phyloP scores from a whole-genome alignment of 2,888 invertebrate genomes.

The Polietes domitor region DNA sequence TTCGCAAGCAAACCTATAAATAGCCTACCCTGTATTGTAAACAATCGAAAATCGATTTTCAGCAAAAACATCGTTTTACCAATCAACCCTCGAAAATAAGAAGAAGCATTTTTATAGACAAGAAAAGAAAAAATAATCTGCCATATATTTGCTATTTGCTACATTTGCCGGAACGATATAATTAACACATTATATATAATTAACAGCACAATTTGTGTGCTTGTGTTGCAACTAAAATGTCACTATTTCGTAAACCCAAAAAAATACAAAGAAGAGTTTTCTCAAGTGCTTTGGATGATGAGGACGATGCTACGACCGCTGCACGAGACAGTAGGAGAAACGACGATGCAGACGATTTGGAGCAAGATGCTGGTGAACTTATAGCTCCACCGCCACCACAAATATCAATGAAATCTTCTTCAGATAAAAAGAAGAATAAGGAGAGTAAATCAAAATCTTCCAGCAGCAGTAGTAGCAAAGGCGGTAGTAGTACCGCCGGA shows the following conservation, averaged over 20 bases:
- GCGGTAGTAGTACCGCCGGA: slow-evolving; percentile 6
- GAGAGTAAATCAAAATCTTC: slow-evolving; percentile 54
- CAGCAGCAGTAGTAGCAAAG: slow-evolving; percentile 37
- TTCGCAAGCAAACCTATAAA: too few species aligned
- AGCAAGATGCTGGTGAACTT: slow-evolving; percentile 74
- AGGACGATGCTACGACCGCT: slow-evolving; percentile 78
- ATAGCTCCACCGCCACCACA: slow-evolving; percentile 70
- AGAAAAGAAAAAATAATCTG: too few species aligned
- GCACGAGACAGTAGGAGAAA: background rate
- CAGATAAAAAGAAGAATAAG: slow-evolving; percentile 76
- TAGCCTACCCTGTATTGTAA: too few species aligned
- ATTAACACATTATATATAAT: too few species aligned
- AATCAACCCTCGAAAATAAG: too few species aligned
- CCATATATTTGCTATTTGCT: too few species aligned
- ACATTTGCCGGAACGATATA: too few species aligned
- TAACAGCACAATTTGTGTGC: too few species aligned
- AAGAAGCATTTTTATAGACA: too few species aligned
- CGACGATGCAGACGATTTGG: slow-evolving; percentile 75
- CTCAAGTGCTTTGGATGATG: slow-evolving; percentile 86
- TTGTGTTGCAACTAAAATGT: slow-evolving; percentile 82
- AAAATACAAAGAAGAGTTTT: slow-evolving; percentile 90
- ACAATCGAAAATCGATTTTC: too few species aligned
- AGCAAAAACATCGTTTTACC: too few species aligned
- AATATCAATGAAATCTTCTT: slow-evolving; percentile 60
- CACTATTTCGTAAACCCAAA: slow-evolving; percentile 91